Base-by-base conservation (phyloP, 2,888 invertebrate species). In the Lepas anatifera region DNA sequence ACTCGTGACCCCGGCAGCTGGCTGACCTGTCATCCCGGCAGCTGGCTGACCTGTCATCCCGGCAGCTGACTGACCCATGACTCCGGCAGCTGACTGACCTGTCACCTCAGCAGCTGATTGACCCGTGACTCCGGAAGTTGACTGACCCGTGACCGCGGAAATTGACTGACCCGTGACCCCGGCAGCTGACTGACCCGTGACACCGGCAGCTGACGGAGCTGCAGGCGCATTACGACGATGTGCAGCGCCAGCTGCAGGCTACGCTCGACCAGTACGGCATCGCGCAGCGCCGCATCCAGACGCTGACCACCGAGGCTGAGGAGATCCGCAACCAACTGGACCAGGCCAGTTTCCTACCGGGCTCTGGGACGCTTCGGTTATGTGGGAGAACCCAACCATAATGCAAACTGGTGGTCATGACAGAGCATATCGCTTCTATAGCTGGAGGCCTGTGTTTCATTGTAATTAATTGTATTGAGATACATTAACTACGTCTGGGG, bases 181-280 rank as follows among this genome's bases (percentile, higher is more conserved):
- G 84, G 89, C 92, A 39, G 39, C 13, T 39, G 39, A 39, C 39
- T 39, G 39, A 7, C 8, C 39, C 13, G 39, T 13, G 13, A 13
- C 39, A 39, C 39, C 22, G 48, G 18, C 48, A 48, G 48, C 39
- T 66, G 64, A 66, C 64, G 89, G 95, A 95, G 85, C 85, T 97
- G 81, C 93, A 94, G 84, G 89, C 92, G 77, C 93, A 94, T 82
- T 95, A 96, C 83, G 96, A 97, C 79, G 96, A 97, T 82, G 87
- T 94, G 76, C 95, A 95, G 84, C 89, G 95, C 79, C 95, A 96
- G 83, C 84, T 97, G 81, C 93, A 94, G 82, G 92, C 94, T 78
- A 94, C 95, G 74, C 86, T 96, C 77, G 96, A 96, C 83, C 95
- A 94, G 83, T 87, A 91, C 77, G 91, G 89, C 79, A 88, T 93